These are phyloP conservation scores for Zaprionus kolodkinae DNA, from an alignment of 1,140 invertebrate species.

Conservation along the genomic window DNA sequence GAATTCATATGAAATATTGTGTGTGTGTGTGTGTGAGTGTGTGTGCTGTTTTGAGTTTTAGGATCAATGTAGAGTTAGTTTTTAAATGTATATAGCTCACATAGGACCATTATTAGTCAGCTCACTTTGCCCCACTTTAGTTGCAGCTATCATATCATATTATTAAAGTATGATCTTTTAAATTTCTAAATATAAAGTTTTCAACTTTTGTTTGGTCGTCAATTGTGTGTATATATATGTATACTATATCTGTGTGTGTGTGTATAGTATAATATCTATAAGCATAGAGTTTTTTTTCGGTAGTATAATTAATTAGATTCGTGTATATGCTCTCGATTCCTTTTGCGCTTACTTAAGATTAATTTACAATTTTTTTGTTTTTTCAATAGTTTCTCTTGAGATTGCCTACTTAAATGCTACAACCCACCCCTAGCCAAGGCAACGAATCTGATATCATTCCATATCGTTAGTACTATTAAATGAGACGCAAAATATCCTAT, in stretches of 20 bases:
- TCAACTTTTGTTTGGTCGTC: slow-evolving; percentile 79
- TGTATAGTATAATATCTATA: slow-evolving; percentile 54
- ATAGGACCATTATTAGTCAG: slow-evolving; percentile 14
- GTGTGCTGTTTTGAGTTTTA: not conserved
- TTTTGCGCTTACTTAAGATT: slow-evolving; percentile 18
- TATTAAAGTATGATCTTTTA: slow-evolving; percentile 41
- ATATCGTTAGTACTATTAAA: slow-evolving; percentile 19
- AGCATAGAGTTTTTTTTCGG: slow-evolving; percentile 55
- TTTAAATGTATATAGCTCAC: slow-evolving; percentile 1
- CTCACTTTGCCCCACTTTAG: slow-evolving; percentile 23
- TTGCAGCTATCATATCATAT: not conserved
- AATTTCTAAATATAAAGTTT: slow-evolving; percentile 72
- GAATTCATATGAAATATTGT: not conserved
- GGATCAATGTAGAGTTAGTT: not conserved
- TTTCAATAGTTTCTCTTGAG: slow-evolving; percentile 14
- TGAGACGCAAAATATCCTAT: not conserved
- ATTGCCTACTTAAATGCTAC: slow-evolving; percentile 50
- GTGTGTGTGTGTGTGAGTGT: not conserved
- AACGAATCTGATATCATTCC: slow-evolving; percentile 24
- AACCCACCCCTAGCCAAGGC: slow-evolving; percentile 19
- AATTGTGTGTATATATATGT: slow-evolving; percentile 65
- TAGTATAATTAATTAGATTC: slow-evolving; percentile 24
- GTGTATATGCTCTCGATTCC: slow-evolving; percentile 28
- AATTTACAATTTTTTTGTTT: slow-evolving; percentile 27
- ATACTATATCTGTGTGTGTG: slow-evolving; percentile 32